Conservation (phyloP, 2,797 vertebrate genomes). For the Pipistrellus nathusii region DNA sequence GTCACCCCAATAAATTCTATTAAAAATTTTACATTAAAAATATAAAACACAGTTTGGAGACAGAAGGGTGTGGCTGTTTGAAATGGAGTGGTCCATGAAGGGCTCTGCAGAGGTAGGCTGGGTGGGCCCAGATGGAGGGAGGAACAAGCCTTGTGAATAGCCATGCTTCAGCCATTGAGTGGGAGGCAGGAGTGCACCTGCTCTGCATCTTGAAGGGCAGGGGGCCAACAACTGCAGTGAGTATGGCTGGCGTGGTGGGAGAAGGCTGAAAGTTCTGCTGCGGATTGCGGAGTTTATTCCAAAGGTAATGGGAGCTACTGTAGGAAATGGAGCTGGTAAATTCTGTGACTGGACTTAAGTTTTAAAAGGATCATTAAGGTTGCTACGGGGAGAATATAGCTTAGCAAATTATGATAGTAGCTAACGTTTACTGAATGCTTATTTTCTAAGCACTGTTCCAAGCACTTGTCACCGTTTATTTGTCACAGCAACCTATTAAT, state of each 20-base stretch:
- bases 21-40: background rate
- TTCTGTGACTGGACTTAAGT: background rate
- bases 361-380: conserved; percentile 19
- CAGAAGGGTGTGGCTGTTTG: background rate
- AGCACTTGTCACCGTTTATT: background rate
- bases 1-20: background rate
- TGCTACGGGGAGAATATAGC: background rate
- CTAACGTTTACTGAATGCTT: conserved; percentile 13
- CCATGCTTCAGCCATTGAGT: background rate
- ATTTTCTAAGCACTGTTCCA: background rate
- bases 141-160: background rate
- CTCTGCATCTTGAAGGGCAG: background rate
- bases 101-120: background rate
- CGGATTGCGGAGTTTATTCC: background rate
- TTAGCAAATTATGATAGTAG: conserved; percentile 23
- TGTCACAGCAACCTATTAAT: background rate
- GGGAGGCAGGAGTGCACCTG: background rate
- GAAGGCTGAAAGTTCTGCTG: background rate
- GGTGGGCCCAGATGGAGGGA: background rate
- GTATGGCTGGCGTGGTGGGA: background rate
- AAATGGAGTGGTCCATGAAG: background rate
- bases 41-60: background rate
- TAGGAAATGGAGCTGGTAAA: background rate
- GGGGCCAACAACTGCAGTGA: background rate
- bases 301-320: background rate